Evolutionary conservation across 1,140 invertebrate genomes (phyloP).

Genomic region (Heliconius hewitsoni): DNA sequence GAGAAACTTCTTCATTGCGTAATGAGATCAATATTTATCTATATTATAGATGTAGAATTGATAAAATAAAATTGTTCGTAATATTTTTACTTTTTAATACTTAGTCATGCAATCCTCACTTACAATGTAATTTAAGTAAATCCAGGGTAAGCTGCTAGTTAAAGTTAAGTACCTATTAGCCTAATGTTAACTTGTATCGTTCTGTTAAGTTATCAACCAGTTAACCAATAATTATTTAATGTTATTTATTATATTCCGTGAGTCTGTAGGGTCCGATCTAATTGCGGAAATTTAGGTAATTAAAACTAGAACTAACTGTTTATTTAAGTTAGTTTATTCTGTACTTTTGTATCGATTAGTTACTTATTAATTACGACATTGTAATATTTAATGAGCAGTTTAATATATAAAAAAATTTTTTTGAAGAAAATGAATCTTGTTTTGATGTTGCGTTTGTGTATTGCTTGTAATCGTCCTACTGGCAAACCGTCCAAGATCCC

Average conservation of each 20-base stretch:
- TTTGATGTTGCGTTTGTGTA: no score
- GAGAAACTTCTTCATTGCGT: no score
- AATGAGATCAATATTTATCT: no score
- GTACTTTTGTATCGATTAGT: neutral
- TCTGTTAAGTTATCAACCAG: neutral
- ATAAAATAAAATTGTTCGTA: no score
- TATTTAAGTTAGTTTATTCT: neutral
- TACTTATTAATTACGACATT: neutral
- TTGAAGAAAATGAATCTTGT: no score
- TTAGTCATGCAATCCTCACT: no score
- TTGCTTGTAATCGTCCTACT: no score
- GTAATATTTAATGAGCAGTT: neutral
- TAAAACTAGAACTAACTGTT: neutral
- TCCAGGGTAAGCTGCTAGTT: neutral
- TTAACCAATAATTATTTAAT: neutral
- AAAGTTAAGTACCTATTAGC: neutral
- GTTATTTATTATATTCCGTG: neutral
- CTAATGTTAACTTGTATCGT: slow-evolving; percentile 1
- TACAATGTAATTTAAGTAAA: neutral
- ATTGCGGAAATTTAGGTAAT: slow-evolving; percentile 6
- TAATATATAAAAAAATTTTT: no score
- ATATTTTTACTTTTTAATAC: no score
- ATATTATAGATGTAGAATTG: no score
- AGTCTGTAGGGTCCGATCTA: neutral
- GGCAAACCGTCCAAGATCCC: no score